Evolutionary conservation across 2,888 invertebrate species (phyloP), one percentile per base, ranked within the genome.

Genomic region (Rugalucina vietnamica): DNA sequence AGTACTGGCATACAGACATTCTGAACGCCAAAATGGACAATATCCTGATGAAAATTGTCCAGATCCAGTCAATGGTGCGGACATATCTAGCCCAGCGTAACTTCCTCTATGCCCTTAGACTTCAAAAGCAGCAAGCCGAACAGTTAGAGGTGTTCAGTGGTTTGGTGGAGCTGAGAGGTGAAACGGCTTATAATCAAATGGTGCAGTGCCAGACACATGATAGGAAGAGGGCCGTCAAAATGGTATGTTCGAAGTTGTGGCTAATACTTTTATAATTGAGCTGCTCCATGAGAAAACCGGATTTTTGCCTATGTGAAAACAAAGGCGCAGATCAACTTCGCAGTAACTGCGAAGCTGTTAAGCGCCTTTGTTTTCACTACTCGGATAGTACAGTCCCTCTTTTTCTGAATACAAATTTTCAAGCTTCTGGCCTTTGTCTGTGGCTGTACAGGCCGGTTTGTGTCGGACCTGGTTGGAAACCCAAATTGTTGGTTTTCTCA

Each of bases 1-100:
- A 91, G 75, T 92, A 93, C 85, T 93, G 90, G 91, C 93, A 94
- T 69, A 81, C 87, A 54, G 93, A 94, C 74, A 85, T 90, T 69
- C 86, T 94, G 37, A 91, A 93, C 69, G 73, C 88, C 5, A 60
- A 76, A n/a, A 39, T 93, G 57, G 91, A 92, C 74, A 79, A 76
- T 27, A 65, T 86, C 21, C 34, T 89, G 4, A 39, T 72, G 24
- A 72, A 85, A n/a, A 84, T 93, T 10, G 79, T 91, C 14, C 81
- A 72, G 5, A 83, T 91, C n/a, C 93, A 93, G 81, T 89, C 87
- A n/a, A 73, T 70, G 1, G 85, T 91, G 18, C 90, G 92, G 21
- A 89, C 90, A n/a, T 90, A 84, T 70, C 29, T 93, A 12, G 90
- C 89, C 27, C 80, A 89, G 12, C 80, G 75, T 76, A 69, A 49